Evolutionary conservation across 2,888 invertebrate genomes (phyloP).

Genomic region (Clunio marinus): DNA sequence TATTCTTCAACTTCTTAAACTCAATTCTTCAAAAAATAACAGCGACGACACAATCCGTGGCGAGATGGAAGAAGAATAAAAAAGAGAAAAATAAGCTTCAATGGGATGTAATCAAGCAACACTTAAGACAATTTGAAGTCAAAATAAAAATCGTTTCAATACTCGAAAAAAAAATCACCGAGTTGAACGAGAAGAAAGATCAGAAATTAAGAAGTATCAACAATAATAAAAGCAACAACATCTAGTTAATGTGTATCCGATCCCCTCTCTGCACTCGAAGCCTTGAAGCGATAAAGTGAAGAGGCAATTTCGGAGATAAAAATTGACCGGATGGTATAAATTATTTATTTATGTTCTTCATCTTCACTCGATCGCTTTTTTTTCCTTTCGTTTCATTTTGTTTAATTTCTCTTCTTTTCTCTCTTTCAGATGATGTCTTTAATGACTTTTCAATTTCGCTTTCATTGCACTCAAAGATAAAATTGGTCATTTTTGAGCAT

Average conservation of each 20-base stretch:
- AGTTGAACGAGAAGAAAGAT: slow-evolving; percentile 2
- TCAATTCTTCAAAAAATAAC: no score
- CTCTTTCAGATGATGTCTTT: neutral
- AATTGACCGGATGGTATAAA: slow-evolving; percentile 36
- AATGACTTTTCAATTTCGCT: neutral
- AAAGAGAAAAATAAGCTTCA: neutral
- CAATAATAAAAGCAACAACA: slow-evolving; percentile 18
- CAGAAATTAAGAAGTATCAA: slow-evolving; percentile 12
- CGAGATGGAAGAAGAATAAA: neutral
- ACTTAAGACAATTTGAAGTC: slow-evolving; percentile 5
- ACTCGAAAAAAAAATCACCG: neutral
- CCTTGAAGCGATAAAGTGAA: slow-evolving; percentile 20
- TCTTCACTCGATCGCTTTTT: neutral
- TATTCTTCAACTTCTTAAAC: no score
- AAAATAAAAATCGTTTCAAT: neutral
- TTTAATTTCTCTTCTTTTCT: neutral
- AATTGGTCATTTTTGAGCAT: neutral
- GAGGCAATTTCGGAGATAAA: slow-evolving; percentile 21
- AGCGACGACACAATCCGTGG: no score
- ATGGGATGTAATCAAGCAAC: neutral
- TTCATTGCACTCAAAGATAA: neutral
- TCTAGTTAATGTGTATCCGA: slow-evolving; percentile 21
- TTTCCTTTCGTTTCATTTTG: neutral
- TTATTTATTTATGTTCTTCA: slow-evolving; percentile 29
- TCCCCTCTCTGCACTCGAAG: slow-evolving; percentile 3